phyloP scores from a whole-genome alignment of 2,888 invertebrate genomes.

The Dolomedes plantarius region DNA sequence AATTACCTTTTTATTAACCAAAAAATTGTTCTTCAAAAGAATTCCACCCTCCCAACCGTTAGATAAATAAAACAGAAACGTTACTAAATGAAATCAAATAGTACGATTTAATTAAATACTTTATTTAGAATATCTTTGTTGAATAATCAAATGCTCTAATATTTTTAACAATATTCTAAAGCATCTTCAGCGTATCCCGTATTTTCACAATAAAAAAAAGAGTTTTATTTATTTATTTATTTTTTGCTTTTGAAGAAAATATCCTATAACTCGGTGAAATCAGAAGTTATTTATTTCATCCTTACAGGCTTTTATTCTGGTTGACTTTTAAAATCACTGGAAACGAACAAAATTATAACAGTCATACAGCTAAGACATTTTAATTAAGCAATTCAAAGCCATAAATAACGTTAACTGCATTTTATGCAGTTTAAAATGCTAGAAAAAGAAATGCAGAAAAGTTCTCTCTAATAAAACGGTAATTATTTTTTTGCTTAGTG shows the following conservation, averaged over 20 bases:
- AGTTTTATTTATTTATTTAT: too few species aligned
- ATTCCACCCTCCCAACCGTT: neutral
- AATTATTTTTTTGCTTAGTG: neutral
- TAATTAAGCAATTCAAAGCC: slow-evolving; percentile 7
- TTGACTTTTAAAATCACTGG: neutral
- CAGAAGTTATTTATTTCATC: neutral
- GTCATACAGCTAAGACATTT: neutral
- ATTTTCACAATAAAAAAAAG: too few species aligned
- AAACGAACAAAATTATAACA: neutral
- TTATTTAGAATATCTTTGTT: neutral
- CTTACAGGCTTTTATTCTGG: neutral
- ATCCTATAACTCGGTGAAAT: neutral
- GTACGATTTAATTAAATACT: neutral
- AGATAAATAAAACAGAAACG: neutral
- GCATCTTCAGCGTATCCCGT: neutral
- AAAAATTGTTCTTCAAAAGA: neutral
- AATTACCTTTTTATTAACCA: neutral
- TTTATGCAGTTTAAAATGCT: neutral
- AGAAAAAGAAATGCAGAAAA: too few species aligned
- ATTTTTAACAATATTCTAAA: neutral
- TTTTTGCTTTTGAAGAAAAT: neutral
- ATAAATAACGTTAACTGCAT: neutral
- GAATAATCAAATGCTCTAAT: neutral
- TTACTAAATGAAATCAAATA: neutral
- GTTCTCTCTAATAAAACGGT: slow-evolving; percentile 1